A percentile compares a stretch with the other conserved stretches of the same genome.
Conservation (phyloP, 2,888 invertebrate species). For the Dryocosmus kuriphilus region DNA sequence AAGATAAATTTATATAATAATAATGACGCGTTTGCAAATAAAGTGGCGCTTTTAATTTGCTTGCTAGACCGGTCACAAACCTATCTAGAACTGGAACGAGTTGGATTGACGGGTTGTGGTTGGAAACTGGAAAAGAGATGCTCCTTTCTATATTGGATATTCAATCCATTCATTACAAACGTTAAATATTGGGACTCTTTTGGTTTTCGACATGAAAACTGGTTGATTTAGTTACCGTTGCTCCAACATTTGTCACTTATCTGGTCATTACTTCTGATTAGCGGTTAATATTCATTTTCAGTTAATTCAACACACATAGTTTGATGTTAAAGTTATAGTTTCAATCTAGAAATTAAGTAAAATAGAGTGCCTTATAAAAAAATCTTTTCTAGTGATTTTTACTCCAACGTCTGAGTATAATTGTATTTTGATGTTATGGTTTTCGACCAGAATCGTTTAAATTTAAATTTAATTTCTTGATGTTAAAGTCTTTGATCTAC, state of each 20-base stretch:
- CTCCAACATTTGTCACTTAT: not conserved
- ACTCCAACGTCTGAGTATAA: too few species aligned
- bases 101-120: not conserved
- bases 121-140: not conserved
- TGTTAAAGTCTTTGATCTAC: too few species aligned
- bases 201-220: not conserved
- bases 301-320: not conserved
- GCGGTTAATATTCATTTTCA: not conserved
- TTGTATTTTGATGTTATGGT: too few species aligned
- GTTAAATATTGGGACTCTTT: not conserved
- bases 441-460: too few species aligned
- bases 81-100: not conserved
- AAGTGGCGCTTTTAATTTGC: slow-evolving; percentile 7
- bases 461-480: too few species aligned
- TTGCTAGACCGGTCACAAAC: not conserved
- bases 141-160: not conserved
- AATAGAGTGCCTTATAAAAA: too few species aligned
- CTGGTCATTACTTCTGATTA: not conserved
- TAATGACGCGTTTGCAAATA: slow-evolving; percentile 20
- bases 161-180: not conserved
- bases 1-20: slow-evolving; percentile 18
- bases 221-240: not conserved
- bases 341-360: too few species aligned
- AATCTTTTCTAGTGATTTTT: too few species aligned
- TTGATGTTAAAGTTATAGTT: not conserved